phyloP scores from a whole-genome alignment of 2,888 invertebrate species.

The Helobdella robusta region DNA sequence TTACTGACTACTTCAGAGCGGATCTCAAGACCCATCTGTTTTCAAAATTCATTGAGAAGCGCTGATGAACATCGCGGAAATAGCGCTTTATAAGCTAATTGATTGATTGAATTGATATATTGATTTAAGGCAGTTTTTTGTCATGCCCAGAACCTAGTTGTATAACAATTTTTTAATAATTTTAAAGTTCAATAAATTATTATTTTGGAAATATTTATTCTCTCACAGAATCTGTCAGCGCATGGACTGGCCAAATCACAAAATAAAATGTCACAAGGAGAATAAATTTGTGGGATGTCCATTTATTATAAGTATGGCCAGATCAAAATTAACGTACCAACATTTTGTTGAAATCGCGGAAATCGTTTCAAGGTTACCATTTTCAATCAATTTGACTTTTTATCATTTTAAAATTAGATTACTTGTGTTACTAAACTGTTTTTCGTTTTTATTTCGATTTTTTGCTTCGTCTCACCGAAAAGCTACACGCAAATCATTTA shows the following conservation, averaged over 20 bases:
- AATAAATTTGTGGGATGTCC: conserved; percentile 49
- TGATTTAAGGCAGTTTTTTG: not conserved
- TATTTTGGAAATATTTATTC: not conserved
- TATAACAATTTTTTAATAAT: too few relatives aligned
- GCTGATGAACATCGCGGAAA: too few relatives aligned
- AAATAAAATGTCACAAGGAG: conserved; percentile 37
- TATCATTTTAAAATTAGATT: too few relatives aligned
- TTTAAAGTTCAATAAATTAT: too few relatives aligned
- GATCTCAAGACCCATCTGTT: too few relatives aligned
- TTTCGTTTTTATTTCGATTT: too few relatives aligned
- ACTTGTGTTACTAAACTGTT: too few relatives aligned
- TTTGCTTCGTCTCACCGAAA: too few relatives aligned
- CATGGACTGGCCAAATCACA: conserved; percentile 48
- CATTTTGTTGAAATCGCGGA: conserved; percentile 48
- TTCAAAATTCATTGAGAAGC: too few relatives aligned
- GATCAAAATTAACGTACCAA: conserved; percentile 49
- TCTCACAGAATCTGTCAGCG: conserved; percentile 48
- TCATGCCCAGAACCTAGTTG: not conserved
- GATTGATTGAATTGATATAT: not conserved
- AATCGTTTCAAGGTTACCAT: conserved; percentile 48
- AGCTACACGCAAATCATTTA: too few relatives aligned
- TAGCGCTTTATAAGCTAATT: not conserved
- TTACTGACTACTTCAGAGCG: too few relatives aligned
- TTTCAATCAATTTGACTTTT: too few relatives aligned
- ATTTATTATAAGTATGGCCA: conserved; percentile 51